A percentile compares a stretch with the other conserved stretches of the same genome.
phyloP scores from a whole-genome alignment of 2,888 invertebrate species.

The Alviniconcha strummeri region DNA sequence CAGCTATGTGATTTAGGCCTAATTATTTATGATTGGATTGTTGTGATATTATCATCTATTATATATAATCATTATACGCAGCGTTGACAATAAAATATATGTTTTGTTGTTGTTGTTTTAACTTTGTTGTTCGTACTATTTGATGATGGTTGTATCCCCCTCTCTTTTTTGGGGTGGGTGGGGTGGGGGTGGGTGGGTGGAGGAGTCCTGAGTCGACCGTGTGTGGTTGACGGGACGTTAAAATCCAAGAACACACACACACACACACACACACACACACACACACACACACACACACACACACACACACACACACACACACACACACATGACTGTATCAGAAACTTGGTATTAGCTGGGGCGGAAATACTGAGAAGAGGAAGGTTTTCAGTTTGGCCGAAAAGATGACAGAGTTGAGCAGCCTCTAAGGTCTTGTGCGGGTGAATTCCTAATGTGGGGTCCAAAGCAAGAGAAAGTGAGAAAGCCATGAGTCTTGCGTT shows the following conservation, averaged over 20 bases:
- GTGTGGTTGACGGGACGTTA: no score
- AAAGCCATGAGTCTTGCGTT: no score
- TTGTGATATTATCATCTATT: not conserved
- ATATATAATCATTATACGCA: not conserved
- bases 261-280: slow-evolving; percentile 22
- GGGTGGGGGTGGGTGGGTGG: no score
- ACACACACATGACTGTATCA: not conserved
- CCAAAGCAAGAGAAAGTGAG: no score
- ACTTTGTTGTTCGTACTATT: not conserved
- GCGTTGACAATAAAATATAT: not conserved
- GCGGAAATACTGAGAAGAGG: no score
- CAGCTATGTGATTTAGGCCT: not conserved
- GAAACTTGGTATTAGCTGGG: no score
- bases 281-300: slow-evolving; percentile 24
- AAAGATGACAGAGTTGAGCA: no score
- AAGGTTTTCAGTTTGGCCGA: no score
- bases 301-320: slow-evolving; percentile 4
- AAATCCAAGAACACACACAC: not conserved
- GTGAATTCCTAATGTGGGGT: no score
- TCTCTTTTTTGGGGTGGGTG: not conserved
- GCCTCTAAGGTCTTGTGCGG: no score
- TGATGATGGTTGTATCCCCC: not conserved
- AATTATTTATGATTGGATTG: not conserved
- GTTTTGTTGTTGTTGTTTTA: not conserved
- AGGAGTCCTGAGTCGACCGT: no score